Percentiles rank a stretch among this genome's conserved stretches.
Evolutionary conservation across 1,140 invertebrate genomes (phyloP).

Genomic region (Ostrea denselamellosa): DNA sequence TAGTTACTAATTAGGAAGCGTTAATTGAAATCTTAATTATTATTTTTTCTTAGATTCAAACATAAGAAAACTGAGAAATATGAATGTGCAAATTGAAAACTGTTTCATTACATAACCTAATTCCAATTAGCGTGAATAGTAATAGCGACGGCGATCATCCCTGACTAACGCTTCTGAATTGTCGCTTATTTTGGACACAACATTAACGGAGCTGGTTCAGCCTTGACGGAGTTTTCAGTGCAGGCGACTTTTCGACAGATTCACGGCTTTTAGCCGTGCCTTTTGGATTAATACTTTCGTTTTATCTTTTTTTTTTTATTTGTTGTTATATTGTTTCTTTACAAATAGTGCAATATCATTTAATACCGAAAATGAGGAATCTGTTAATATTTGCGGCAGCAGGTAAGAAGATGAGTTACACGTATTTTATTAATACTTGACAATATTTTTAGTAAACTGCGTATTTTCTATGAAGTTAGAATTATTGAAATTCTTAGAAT

Average conservation of each 20-base stretch:
- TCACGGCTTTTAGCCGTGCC: slow-evolving; percentile 34
- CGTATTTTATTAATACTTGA: no score
- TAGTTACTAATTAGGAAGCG: neutral
- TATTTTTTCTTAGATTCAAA: neutral
- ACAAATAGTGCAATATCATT: slow-evolving; percentile 18
- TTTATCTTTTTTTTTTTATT: neutral
- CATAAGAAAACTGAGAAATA: neutral
- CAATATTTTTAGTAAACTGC: no score
- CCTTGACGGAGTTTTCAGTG: neutral
- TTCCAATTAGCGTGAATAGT: neutral
- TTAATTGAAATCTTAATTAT: no score
- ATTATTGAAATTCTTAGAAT: no score
- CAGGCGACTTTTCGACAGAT: slow-evolving; percentile 28
- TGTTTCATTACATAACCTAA: neutral
- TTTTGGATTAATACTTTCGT: slow-evolving; percentile 19
- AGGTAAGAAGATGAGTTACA: neutral
- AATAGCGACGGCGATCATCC: slow-evolving; percentile 11
- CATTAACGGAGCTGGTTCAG: neutral
- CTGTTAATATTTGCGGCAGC: slow-evolving; percentile 7
- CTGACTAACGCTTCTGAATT: slow-evolving; percentile 24
- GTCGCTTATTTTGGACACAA: slow-evolving; percentile 20
- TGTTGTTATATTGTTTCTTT: neutral
- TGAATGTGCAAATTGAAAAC: neutral
- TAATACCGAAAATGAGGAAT: slow-evolving; percentile 26
- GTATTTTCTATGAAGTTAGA: no score